Conservation (phyloP, 2,113 vertebrate species). For the Ictidomys tridecemlineatus region DNA sequence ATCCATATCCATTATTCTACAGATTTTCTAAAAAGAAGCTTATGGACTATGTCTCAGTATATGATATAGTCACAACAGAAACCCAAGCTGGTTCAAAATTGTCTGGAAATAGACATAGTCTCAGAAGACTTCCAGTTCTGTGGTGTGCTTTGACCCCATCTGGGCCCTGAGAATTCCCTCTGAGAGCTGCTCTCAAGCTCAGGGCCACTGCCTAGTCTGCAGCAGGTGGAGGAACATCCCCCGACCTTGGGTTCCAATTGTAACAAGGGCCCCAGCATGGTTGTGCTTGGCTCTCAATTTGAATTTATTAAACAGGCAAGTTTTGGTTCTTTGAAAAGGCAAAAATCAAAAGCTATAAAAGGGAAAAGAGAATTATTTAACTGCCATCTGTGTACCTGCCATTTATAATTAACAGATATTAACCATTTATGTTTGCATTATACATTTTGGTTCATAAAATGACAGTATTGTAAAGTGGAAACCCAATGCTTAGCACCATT, state of each 20-base stretch:
- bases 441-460: background rate
- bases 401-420: conserved; percentile 39
- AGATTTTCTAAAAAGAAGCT: background rate
- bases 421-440: conserved; percentile 42
- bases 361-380: conserved; percentile 67
- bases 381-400: conserved; percentile 30
- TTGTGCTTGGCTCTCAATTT: background rate
- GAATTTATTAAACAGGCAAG: background rate
- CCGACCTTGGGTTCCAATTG: accelerated
- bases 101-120: background rate
- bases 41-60: background rate
- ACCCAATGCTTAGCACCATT: background rate
- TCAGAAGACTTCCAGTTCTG: accelerated
- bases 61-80: background rate
- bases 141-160: accelerated
- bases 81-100: background rate
- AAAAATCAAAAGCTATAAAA: conserved; percentile 19
- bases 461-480: background rate
- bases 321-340: conserved; percentile 24
- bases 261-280: background rate
- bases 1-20: background rate
- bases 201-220: accelerated
- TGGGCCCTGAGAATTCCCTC: accelerated
- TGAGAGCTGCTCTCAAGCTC: accelerated
- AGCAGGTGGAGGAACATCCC: background rate